phyloP scores from a whole-genome alignment of 2,113 vertebrate species.

The Chlamydotis undulata region DNA sequence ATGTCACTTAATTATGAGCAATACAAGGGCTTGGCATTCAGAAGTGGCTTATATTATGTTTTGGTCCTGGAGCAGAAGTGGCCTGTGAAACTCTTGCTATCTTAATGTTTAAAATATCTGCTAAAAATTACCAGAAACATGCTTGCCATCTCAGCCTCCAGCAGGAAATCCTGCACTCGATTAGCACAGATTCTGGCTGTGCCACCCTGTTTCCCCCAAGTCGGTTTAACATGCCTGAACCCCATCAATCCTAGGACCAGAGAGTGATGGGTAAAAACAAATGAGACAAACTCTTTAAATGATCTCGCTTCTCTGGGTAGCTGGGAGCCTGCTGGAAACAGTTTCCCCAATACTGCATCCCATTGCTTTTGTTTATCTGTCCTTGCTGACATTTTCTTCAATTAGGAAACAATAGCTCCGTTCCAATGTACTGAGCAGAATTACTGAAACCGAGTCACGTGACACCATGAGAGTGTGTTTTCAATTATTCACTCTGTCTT shows the following conservation, averaged over 20 bases:
- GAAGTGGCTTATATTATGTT: neutral
- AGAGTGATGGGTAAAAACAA: neutral
- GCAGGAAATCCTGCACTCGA: neutral
- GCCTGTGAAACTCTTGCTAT: neutral
- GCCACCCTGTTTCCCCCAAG: neutral
- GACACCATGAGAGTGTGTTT: conserved; percentile 65
- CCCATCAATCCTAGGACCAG: neutral
- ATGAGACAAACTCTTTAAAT: neutral
- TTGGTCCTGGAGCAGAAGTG: neutral
- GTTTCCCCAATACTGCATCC: conserved; percentile 9
- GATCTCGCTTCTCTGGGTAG: neutral
- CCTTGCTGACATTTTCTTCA: conserved; percentile 54
- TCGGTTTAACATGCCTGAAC: neutral
- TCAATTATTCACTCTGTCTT: conserved; percentile 71
- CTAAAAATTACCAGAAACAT: neutral
- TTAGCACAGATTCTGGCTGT: neutral
- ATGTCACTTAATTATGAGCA: neutral
- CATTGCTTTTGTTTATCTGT: conserved; percentile 54
- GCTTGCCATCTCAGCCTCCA: neutral
- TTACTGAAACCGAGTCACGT: conserved; percentile 61
- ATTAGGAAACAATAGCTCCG: conserved; percentile 57
- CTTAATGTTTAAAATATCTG: neutral
- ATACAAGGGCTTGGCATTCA: neutral
- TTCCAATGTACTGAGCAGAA: conserved; percentile 61
- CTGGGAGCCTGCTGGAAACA: conserved; percentile 4